A percentile compares a stretch with the other conserved stretches of the same genome.
phyloP scores from a whole-genome alignment of 2,888 invertebrate genomes.

The Polyommatus icarus region DNA sequence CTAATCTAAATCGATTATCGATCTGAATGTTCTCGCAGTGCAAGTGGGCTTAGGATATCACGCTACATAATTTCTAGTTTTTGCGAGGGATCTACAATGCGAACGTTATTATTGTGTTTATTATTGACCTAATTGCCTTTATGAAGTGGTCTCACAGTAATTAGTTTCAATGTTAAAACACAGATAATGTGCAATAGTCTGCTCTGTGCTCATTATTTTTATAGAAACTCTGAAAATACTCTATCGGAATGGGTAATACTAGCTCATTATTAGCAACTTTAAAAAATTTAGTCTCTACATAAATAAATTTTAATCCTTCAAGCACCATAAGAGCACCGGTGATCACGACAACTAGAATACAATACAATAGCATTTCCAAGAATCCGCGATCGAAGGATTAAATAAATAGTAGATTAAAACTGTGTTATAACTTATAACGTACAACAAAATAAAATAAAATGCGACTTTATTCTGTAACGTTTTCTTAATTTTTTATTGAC shows the following conservation, averaged over 20 bases:
- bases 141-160: conserved; percentile 15
- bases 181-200: background rate
- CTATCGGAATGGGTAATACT: background rate
- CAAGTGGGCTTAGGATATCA: background rate
- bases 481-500: too few species aligned
- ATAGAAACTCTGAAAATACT: background rate
- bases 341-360: too few species aligned
- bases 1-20: too few species aligned
- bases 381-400: too few species aligned
- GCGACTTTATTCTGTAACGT: too few species aligned
- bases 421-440: too few species aligned
- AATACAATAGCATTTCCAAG: too few species aligned
- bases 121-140: conserved; percentile 25
- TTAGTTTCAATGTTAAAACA: conserved; percentile 27
- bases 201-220: background rate
- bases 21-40: too few species aligned
- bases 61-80: background rate
- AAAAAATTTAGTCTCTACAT: background rate
- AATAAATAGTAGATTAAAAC: background rate
- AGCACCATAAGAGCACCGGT: too few species aligned
- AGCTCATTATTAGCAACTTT: background rate
- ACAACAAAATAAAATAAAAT: too few species aligned
- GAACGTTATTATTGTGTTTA: background rate
- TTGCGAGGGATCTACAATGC: background rate
- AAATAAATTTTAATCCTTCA: too few species aligned